Evolutionary conservation across 2,797 vertebrate species (phyloP), one percentile per base, ranked within the genome.

Genomic region (Eulemur mongoz): DNA sequence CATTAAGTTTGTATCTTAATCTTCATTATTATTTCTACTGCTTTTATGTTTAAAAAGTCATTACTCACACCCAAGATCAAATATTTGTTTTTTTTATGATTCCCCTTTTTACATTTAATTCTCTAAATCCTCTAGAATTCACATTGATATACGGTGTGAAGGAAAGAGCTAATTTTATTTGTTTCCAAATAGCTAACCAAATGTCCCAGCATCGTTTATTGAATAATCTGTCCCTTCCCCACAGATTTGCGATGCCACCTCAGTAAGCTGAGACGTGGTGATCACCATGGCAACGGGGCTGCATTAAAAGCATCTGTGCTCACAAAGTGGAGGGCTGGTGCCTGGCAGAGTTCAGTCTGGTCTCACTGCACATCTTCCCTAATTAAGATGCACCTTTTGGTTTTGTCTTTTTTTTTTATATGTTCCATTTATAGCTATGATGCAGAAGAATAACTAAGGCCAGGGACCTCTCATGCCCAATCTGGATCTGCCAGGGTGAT

Each of bases 161-260:
- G 84, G 78, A 94, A 95, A 80, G 61, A 94, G 78, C 92, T 94
- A 94, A 92, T 95, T 97, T 95, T 97, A 73, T 92, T 94, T 91
- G 80, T 82, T 96, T 95, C 93, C 85, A 93, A 96, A 93, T 48
- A 92, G 78, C 92, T 85, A 82, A 94, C 84, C 93, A 96, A 96
- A 96, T 95, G 94, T 92, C 96, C 92, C 32, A 0, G 67, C 82
- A 61, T 92, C 90, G 65, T 93, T 94, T 95, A 93, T 82, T 87
- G 72, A 95, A 73, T 70, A 92, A 78, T 85, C 84, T 84, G 35
- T 76, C 83, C 59, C n/a, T 88, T 93, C 96, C 86, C 86, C 45
- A 63, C 86, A 94, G 93, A 89, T 91, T 59, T 93, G 70, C 73
- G 73, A 57, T 48, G 80, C 92, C 93, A 95, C 87, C 87, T 94